These are phyloP conservation scores for Zenarchopterus dispar DNA, from an alignment of 2,797 vertebrate species.

Conservation along the genomic window DNA sequence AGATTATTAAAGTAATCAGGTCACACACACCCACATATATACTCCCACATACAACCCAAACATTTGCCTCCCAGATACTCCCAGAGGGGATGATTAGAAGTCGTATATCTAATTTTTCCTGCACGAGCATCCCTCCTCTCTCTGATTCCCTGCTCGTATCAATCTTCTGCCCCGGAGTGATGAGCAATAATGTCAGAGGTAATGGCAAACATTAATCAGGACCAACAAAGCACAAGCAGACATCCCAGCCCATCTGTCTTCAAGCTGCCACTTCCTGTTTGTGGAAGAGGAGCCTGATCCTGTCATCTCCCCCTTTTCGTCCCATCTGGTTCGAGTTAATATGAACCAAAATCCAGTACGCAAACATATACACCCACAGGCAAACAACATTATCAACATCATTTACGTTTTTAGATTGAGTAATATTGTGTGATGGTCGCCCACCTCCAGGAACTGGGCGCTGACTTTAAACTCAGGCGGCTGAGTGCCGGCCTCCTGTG, in stretches of 20 bases:
- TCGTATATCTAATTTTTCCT: constrained; percentile 59
- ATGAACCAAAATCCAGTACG: constrained; percentile 17
- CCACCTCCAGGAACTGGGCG: constrained; percentile 96
- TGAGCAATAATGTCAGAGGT: constrained; percentile 68
- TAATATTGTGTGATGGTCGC: constrained; percentile 1
- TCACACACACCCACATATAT: constrained; percentile 15
- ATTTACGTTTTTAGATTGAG: constrained; percentile 4
- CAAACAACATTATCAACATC: neutral
- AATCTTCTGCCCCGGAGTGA: constrained; percentile 39
- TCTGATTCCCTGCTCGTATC: constrained; percentile 38
- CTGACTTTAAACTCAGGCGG: constrained; percentile 97
- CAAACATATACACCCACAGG: constrained; percentile 1
- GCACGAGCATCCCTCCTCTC: constrained; percentile 40
- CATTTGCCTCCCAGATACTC: constrained; percentile 44
- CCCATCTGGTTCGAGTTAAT: constrained; percentile 67
- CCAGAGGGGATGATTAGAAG: constrained; percentile 45
- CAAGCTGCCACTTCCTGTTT: constrained; percentile 67
- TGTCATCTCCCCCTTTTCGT: constrained; percentile 31
- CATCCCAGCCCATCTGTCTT: constrained; percentile 68
- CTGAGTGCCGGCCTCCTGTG: constrained; percentile 78
- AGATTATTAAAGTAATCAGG: constrained; percentile 29
- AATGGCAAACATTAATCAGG: constrained; percentile 71
- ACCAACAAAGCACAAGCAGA: constrained; percentile 58
- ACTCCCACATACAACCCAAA: constrained; percentile 27
- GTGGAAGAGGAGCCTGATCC: constrained; percentile 45